Percentiles rank a stretch among this genome's conserved stretches.
Conservation (phyloP, 2,888 invertebrate species). For the Meandrusa payeni region DNA sequence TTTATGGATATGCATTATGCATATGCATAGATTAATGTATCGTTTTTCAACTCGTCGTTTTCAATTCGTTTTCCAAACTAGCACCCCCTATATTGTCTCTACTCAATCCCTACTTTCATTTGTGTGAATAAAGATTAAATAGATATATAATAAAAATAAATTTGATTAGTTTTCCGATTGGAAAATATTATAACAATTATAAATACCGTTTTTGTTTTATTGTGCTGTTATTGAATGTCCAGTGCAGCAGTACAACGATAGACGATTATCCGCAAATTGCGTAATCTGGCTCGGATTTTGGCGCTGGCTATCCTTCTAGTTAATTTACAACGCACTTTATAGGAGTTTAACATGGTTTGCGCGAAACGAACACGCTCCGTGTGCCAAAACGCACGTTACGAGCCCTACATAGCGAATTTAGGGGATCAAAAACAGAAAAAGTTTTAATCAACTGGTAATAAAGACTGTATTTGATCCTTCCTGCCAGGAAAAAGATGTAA, state of each 20-base stretch:
- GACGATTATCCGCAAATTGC: conserved; percentile 37
- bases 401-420: conserved; percentile 2
- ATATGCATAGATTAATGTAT: too few relatives aligned
- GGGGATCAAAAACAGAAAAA: conserved; percentile 7
- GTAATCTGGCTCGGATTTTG: conserved; percentile 48
- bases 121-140: too few relatives aligned
- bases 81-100: too few relatives aligned
- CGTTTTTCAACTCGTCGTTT: too few relatives aligned
- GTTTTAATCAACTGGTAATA: neutral
- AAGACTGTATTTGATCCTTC: conserved; percentile 13
- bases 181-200: too few relatives aligned
- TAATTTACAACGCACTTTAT: conserved; percentile 63
- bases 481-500: too few relatives aligned
- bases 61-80: too few relatives aligned
- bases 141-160: too few relatives aligned
- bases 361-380: conserved; percentile 39
- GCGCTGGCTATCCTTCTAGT: conserved; percentile 45
- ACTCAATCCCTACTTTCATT: too few relatives aligned
- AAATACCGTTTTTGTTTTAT: neutral
- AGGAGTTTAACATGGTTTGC: conserved; percentile 50
- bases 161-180: too few relatives aligned
- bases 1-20: too few relatives aligned
- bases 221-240: conserved; percentile 14
- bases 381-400: conserved; percentile 51
- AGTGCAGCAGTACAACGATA: conserved; percentile 23